Evolutionary conservation across 2,113 vertebrate species (phyloP), one percentile per base, ranked within the genome.

Genomic region (Theropithecus gelada): DNA sequence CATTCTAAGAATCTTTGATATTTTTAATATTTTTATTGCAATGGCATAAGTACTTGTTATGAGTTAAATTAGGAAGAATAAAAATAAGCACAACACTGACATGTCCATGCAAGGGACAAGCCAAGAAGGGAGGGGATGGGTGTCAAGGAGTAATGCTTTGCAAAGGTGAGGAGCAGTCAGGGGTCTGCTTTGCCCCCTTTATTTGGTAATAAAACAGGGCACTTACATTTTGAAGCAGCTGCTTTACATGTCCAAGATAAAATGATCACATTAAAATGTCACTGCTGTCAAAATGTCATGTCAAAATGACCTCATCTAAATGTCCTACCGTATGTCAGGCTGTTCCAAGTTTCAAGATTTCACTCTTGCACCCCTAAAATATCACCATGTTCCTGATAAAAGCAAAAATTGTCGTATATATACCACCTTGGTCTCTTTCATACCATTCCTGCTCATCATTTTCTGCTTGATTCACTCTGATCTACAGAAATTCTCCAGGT

Each of bases 281-380:
- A 38, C 5, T 90, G 84, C 61, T 93, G 76, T 76, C 90, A 76
- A 89, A 88, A 85, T n/a, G 79, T 52, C 20, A 55, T 95, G 94
- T 97, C 80, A 96, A 75, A 96, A 64, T 50, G 95, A 95, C 95
- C 92, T 59, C 85, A 43, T 92, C 48, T 80, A 22, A 87, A 48
- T 66, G 75, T 92, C 84, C 88, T 79, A 50, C 70, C 57, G 18
- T 12, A 78, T 57, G 64, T 35, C 90, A 86, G 66, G 40, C 43
- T 30, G 32, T 64, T 97, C 84, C 38, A 13, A 16, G 16, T 61
- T 93, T 90, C 25, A 52, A 64, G 84, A 45, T 66, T 72, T 96
- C 27, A n/a, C 12, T 89, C 2, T 59, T 82, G 76, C 5, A 52
- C 12, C 11, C 40, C 32, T 8, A 8, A 75, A 96, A 75, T 94